Base-by-base conservation (phyloP, 2,113 vertebrate genomes). In the Carettochelys insculpta region DNA sequence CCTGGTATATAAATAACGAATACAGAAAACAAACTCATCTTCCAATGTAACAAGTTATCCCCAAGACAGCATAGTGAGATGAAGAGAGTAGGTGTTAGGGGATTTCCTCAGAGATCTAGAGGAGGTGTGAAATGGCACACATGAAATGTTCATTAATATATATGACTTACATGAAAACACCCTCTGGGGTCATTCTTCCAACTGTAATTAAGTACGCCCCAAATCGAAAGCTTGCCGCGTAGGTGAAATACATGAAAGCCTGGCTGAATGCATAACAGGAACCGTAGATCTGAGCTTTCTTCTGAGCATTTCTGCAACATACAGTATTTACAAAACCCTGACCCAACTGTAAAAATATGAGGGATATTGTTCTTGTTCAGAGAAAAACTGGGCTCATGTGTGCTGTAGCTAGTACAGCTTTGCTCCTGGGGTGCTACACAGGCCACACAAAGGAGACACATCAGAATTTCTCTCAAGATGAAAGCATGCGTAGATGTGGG, bases 121-220 rank as follows among this genome's bases (percentile, higher is more conserved):
- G 13, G 27, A 93, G 77, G 76, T 95, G 85, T 94, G 95, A 96
- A 90, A 90, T 83, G 89, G 87, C 65, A 61, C 25, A 51, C 48
- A 86, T 80, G 87, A 75, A 94, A 88, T 83, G 41, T 90, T 95
- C 95, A 93, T 92, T 89, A 91, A 92, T 95, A 95, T 95, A 85
- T 81, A 89, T 31, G 78, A 94, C 95, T 97, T 96, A 96, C 89
- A 80, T 93, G 73, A 98, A 96, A 93, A 97, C 87, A 92, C 92
- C 87, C 65, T 97, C 97, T 54, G 96, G 45, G 84, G 96, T 95
- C 93, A 97, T 96, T 85, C 86, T 88, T 82, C 97, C 95, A 86
- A 85, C 80, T 94, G 87, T 86, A 92, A 97, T 94, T 96, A 97
- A 84, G 92, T 95, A 96, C 31, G 82, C 54, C 22, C 91, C 96